Percentiles rank a stretch among this genome's conserved stretches.
Evolutionary conservation across 2,113 vertebrate genomes (phyloP).

Genomic region (Neofelis nebulosa): DNA sequence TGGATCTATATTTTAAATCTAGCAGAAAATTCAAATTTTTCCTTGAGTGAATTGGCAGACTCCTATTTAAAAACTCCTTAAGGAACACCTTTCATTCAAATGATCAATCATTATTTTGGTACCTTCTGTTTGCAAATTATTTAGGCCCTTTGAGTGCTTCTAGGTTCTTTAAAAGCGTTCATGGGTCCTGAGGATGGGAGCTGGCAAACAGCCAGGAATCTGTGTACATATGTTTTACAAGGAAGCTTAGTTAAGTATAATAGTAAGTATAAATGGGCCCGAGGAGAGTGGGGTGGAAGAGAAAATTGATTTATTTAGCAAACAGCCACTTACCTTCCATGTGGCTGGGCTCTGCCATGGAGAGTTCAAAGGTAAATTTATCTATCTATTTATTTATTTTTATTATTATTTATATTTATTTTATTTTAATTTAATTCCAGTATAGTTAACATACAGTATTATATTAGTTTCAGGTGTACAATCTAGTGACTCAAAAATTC

Average conservation of each 20-base stretch:
- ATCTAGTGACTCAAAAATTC: not conserved
- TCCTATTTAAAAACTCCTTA: not conserved
- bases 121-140: not conserved
- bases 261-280: not conserved
- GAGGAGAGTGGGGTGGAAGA: not conserved
- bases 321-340: not conserved
- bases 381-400: not conserved
- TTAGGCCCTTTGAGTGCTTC: not conserved
- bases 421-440: not conserved
- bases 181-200: not conserved
- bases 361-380: not conserved
- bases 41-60: not conserved
- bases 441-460: not conserved
- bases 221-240: not conserved
- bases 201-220: not conserved
- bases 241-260: not conserved
- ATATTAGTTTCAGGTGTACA: not conserved
- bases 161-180: not conserved
- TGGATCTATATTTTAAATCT: not conserved
- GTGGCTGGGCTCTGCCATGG: not conserved
- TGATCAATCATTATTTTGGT: not conserved
- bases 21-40: not conserved
- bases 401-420: not conserved
- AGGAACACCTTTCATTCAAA: not conserved
- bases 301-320: not conserved